These are phyloP conservation scores for Paratrypauchen microcephalus DNA, from an alignment of 2,797 vertebrate genomes.

Conservation along the genomic window DNA sequence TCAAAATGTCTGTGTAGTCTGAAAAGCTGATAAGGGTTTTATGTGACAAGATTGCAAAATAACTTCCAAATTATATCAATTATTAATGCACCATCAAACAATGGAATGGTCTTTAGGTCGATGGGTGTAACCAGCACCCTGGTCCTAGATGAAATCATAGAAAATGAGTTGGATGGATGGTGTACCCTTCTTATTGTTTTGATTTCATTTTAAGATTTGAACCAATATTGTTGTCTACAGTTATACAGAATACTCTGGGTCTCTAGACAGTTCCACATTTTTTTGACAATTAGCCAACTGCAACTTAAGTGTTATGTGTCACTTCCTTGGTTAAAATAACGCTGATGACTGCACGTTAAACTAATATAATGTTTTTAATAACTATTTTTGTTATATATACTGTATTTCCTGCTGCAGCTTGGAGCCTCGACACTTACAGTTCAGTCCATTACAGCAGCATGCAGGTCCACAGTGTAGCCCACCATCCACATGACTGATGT, in stretches of 20 bases:
- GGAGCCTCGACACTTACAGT: background rate
- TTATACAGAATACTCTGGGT: no score
- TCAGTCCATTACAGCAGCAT: background rate
- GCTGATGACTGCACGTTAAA: no score
- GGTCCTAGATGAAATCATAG: background rate
- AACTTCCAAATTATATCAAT: background rate
- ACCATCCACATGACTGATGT: constrained; percentile 38
- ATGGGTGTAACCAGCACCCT: background rate
- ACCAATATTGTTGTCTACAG: background rate
- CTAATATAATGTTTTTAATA: no score
- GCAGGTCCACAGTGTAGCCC: background rate
- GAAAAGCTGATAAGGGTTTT: background rate
- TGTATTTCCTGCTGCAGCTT: no score
- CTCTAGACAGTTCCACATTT: background rate
- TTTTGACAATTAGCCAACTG: no score
- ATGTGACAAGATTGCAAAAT: background rate
- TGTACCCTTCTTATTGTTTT: background rate
- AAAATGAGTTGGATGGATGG: background rate
- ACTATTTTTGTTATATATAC: no score
- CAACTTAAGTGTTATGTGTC: no score
- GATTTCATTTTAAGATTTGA: background rate
- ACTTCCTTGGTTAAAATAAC: no score
- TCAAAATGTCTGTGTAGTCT: background rate
- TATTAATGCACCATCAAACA: background rate
- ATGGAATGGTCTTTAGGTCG: background rate